These are phyloP conservation scores for Parauchenoglanis punctatus DNA, from an alignment of 2,797 vertebrate genomes.

Conservation along the genomic window DNA sequence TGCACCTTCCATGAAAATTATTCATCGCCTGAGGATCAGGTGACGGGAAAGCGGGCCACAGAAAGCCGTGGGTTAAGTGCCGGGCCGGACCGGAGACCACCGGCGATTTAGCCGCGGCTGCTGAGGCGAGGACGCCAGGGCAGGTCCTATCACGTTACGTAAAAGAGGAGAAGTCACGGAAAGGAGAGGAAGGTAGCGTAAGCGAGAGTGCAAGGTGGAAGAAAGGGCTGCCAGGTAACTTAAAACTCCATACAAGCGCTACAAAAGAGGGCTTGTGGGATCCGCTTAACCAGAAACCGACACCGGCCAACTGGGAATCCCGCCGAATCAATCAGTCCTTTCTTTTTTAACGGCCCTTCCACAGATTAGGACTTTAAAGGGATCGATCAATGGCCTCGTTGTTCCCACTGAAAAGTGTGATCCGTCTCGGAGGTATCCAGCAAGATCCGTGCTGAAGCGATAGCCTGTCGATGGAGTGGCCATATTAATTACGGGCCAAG, in stretches of 20 bases:
- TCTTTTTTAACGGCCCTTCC: slow-evolving; percentile 75
- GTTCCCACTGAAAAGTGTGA: slow-evolving; percentile 79
- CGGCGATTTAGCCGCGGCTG: slow-evolving; percentile 75
- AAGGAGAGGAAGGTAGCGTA: slow-evolving; percentile 54
- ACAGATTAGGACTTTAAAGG: slow-evolving; percentile 77
- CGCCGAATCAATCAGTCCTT: slow-evolving; percentile 75
- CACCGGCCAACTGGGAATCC: slow-evolving; percentile 77
- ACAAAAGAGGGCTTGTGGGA: slow-evolving; percentile 79
- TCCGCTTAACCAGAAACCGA: slow-evolving; percentile 77
- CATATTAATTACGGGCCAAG: slow-evolving; percentile 75
- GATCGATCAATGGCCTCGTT: slow-evolving; percentile 88
- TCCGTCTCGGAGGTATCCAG: slow-evolving; percentile 73
- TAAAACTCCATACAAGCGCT: slow-evolving; percentile 82
- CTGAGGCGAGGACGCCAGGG: slow-evolving; percentile 75
- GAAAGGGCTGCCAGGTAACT: slow-evolving; percentile 80
- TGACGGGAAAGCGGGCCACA: slow-evolving; percentile 95
- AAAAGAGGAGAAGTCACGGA: slow-evolving; percentile 39
- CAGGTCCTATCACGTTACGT: slow-evolving; percentile 74
- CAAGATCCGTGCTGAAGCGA: slow-evolving; percentile 75
- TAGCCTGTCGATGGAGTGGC: slow-evolving; percentile 79
- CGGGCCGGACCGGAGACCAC: slow-evolving; percentile 70
- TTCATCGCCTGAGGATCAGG: slow-evolving; percentile 99
- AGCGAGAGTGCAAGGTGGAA: slow-evolving; percentile 46
- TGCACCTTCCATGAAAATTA: slow-evolving; percentile 99
- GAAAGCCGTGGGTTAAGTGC: slow-evolving; percentile 94